A percentile compares a stretch with the other conserved stretches of the same genome.
Conservation (phyloP, 2,113 vertebrate species). For the Orycteropus afer region DNA sequence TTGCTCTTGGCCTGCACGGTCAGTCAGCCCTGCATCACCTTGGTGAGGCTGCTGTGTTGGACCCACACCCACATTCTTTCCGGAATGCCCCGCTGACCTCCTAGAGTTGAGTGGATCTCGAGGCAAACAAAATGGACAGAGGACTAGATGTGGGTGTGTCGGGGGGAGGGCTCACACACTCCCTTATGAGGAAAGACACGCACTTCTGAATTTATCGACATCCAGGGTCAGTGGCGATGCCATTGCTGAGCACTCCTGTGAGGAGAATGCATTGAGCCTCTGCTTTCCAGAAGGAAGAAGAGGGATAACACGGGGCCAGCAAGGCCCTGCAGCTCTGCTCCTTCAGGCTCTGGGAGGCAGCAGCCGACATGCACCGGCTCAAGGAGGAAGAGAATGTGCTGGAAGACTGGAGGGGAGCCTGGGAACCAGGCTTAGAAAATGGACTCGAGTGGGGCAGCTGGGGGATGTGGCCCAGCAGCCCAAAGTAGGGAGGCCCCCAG, state of each 20-base stretch:
- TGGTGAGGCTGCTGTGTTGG: not conserved
- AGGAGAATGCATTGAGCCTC: not conserved
- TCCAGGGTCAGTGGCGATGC: too few relatives aligned
- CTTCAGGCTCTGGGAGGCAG: not conserved
- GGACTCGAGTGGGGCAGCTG: not conserved
- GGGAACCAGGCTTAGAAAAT: not conserved
- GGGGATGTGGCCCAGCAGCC: not conserved
- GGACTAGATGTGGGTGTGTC: not conserved
- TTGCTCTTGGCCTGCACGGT: too few relatives aligned
- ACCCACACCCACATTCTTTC: not conserved
- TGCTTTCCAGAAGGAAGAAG: not conserved
- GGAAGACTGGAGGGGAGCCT: not conserved
- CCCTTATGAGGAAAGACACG: not conserved
- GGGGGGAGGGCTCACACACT: not conserved
- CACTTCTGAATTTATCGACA: too few relatives aligned
- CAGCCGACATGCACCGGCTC: not conserved
- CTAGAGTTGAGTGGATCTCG: not conserved
- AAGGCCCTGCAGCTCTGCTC: accelerated
- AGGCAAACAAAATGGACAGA: not conserved
- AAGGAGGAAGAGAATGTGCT: not conserved
- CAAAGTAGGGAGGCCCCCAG: accelerated
- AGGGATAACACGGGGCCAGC: too few relatives aligned
- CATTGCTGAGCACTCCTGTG: not conserved
- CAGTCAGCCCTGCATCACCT: too few relatives aligned
- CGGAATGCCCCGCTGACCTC: not conserved